Conservation (phyloP, 1,140 invertebrate genomes). For the Drosophila aff. region DNA sequence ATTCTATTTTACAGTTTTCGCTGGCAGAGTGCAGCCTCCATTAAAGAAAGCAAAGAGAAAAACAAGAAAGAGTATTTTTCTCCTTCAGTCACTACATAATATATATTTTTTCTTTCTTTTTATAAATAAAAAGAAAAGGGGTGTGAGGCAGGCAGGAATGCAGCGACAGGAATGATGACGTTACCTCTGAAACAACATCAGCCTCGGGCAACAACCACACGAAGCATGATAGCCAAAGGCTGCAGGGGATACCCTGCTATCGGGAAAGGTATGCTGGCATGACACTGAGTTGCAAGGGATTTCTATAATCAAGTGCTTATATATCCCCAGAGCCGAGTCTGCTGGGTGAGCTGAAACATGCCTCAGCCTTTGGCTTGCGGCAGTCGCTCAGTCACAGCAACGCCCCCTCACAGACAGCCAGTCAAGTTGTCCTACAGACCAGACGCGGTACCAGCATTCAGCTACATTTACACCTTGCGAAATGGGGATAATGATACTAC, state of each 20-base stretch:
- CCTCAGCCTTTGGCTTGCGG: conserved; percentile 31
- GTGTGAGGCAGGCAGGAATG: neutral
- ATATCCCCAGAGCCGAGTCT: neutral
- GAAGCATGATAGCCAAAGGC: conserved; percentile 26
- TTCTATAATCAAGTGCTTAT: neutral
- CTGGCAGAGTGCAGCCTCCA: conserved; percentile 19
- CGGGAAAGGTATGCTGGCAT: neutral
- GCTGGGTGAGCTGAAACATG: conserved; percentile 34
- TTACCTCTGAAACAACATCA: conserved; percentile 31
- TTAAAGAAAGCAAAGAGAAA: conserved; percentile 10
- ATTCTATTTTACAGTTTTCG: conserved; percentile 80
- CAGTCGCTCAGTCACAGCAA: conserved; percentile 37
- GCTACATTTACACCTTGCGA: conserved; percentile 8
- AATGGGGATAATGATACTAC: neutral
- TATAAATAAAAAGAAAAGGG: conserved; percentile 11
- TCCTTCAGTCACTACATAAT: conserved; percentile 41
- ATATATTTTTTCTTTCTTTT: conserved; percentile 10
- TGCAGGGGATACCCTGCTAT: conserved; percentile 20
- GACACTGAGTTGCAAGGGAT: neutral
- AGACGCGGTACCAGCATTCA: conserved; percentile 12
- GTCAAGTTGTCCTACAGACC: conserved; percentile 70
- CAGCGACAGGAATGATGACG: conserved; percentile 43
- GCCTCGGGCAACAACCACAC: conserved; percentile 28
- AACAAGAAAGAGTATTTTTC: conserved; percentile 38
- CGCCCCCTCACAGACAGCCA: conserved; percentile 62